phyloP scores from a whole-genome alignment of 1,140 invertebrate genomes.

The Aphidius ervi region DNA sequence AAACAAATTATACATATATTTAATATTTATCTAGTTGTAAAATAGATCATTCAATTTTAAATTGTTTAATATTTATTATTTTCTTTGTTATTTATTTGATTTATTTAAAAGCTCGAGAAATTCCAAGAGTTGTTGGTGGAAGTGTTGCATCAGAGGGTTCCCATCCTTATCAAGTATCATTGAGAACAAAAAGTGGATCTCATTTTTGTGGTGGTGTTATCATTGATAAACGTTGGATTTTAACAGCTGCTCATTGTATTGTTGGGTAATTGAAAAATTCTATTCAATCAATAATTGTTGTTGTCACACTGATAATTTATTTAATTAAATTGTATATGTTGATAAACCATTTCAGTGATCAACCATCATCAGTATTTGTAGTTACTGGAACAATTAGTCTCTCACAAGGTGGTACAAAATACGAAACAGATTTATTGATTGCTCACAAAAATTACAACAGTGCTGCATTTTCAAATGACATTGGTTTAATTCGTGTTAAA shows the following conservation, averaged over 20 bases:
- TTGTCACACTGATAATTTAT: no score
- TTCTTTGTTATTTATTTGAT: no score
- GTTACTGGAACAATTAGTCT: conserved; percentile 30
- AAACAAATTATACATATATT: no score
- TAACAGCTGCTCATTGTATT: conserved; percentile 57
- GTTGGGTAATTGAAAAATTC: conserved; percentile 19
- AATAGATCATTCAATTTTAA: no score
- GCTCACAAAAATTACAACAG: conserved; percentile 41
- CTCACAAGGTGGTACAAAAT: conserved; percentile 26
- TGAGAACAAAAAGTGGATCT: conserved; percentile 34
- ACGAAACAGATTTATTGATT: conserved; percentile 33
- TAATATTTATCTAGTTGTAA: no score
- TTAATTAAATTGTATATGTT: no score
- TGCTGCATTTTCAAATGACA: conserved; percentile 42
- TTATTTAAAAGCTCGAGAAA: neutral
- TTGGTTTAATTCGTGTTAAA: conserved; percentile 49
- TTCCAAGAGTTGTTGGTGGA: conserved; percentile 32
- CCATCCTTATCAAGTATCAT: conserved; percentile 51
- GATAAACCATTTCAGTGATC: conserved; percentile 1
- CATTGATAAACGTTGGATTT: conserved; percentile 47
- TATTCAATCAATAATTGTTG: no score
- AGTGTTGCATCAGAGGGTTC: conserved; percentile 33
- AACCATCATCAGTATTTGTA: conserved; percentile 12
- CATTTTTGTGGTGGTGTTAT: conserved; percentile 57
- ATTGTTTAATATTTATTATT: no score